Evolutionary conservation across 2,113 vertebrate species (phyloP).

Genomic region (Pontoporia blainvillei): DNA sequence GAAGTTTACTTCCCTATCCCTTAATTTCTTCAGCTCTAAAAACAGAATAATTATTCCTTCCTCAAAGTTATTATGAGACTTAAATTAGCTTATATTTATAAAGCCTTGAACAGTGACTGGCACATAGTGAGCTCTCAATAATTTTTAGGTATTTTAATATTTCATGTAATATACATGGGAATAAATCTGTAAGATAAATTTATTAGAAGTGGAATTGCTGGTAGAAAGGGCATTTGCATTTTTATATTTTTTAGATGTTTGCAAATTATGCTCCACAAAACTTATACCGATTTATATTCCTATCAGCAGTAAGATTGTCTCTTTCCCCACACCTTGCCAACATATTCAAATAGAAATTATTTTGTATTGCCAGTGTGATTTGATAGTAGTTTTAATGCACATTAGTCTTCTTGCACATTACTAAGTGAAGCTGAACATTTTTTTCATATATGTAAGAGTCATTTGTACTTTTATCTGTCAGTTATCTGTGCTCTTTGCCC

Average conservation of each 20-base stretch:
- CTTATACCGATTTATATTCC: not conserved
- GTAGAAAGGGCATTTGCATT: not conserved
- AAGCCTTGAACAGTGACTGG: not conserved
- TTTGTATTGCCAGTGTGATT: not conserved
- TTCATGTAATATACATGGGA: not conserved
- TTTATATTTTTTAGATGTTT: not conserved
- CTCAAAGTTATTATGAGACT: not conserved
- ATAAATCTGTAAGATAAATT: not conserved
- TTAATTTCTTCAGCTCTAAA: conserved; percentile 3
- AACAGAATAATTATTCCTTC: not conserved
- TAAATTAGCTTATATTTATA: not conserved
- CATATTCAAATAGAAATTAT: not conserved
- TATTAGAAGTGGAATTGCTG: not conserved
- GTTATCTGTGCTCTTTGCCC: not conserved
- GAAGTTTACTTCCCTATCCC: not conserved
- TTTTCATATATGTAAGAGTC: not conserved
- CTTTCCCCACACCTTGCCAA: not conserved
- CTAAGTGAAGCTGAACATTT: not conserved
- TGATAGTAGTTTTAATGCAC: not conserved
- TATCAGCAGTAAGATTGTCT: not conserved
- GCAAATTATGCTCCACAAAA: not conserved
- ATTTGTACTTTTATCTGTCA: not conserved
- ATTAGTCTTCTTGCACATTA: not conserved
- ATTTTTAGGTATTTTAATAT: conserved; percentile 25
- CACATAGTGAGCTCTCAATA: not conserved